Evolutionary conservation across 2,113 vertebrate species (phyloP).

Genomic region (Oceanites oceanicus): DNA sequence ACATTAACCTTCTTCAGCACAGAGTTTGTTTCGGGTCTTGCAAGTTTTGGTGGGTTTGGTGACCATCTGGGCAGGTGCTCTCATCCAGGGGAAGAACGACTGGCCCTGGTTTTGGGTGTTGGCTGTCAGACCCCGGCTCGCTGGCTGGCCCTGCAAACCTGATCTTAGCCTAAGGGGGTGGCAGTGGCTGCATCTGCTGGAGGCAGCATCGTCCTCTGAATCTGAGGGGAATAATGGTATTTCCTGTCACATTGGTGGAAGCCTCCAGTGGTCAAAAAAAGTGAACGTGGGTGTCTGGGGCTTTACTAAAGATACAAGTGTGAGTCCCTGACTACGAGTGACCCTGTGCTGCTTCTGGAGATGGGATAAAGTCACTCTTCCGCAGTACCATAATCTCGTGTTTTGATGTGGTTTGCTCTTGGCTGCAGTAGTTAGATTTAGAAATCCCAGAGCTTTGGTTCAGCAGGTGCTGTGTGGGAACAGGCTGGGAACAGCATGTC

Average conservation of each 20-base stretch:
- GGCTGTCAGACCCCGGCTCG: neutral
- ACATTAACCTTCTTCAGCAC: neutral
- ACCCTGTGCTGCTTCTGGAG: neutral
- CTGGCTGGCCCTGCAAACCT: neutral
- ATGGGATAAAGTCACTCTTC: neutral
- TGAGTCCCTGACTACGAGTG: neutral
- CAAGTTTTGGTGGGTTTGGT: neutral
- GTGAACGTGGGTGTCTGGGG: neutral
- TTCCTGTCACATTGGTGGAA: neutral
- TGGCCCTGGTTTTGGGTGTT: neutral
- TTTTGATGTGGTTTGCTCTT: neutral
- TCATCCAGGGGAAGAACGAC: fast-evolving
- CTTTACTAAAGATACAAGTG: neutral
- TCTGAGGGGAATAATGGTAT: fast-evolving
- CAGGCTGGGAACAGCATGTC: neutral
- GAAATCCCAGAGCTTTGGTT: neutral
- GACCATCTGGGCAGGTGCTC: neutral
- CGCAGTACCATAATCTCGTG: fast-evolving
- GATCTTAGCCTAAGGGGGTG: fast-evolving
- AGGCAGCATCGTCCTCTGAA: neutral
- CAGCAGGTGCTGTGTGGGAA: neutral
- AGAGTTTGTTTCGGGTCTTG: neutral
- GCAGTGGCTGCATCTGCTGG: neutral
- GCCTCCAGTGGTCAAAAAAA: neutral
- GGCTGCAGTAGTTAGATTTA: too few species aligned